Base-by-base conservation (phyloP, 2,797 vertebrate genomes). In the Ctenopoma multispine region DNA sequence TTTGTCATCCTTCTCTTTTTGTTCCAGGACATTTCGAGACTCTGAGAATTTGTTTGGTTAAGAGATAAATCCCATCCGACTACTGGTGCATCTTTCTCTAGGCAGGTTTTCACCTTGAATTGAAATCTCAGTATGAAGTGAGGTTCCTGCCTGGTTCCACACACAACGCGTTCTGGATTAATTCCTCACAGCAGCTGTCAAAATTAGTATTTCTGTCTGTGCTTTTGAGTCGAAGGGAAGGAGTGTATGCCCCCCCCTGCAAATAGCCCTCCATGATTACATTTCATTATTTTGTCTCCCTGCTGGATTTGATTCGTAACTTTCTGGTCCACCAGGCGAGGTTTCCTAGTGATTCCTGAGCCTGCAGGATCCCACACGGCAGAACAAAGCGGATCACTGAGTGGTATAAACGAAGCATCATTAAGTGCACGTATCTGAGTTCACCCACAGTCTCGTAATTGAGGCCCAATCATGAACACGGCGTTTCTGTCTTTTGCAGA, bases 51-150 rank as follows among this genome's bases (percentile, higher is more conserved):
- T 14, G 5, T 55, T 47, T 56, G 27, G 61, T 62, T 64, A 21
- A n/a, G 69, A 69, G 44, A 11, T 48, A 63, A 64, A 62, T 75
- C 63, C 70, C 49, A 51, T 74, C 57, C 60, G 64, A 80, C 70
- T 44, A 2, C 10, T 13, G 40, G 60, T 56, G 43, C 72, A 54
- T 75, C 41, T 55, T 66, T 69, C 75, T 72, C 57, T 44, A 64
- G 54, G 61, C 59, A 50, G 43, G 38, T 58, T 56, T 82, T 82
- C 77, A 72, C 54, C 63, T 69, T 69, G 40, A 48, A 54, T 69
- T 54, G 60, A 4, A 41, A 20, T 73, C 51, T 59, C 18, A 43
- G 46, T 63, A 18, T 57, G 23, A 48, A 69, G 72, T 58, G 67
- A 67, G 12, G 40, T 29, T 70, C 51, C 51, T 60, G 34, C 51